Percentiles rank a stretch among this genome's conserved stretches.
Evolutionary conservation across 2,888 invertebrate genomes (phyloP).

Genomic region (Romanomermis culicivorax): DNA sequence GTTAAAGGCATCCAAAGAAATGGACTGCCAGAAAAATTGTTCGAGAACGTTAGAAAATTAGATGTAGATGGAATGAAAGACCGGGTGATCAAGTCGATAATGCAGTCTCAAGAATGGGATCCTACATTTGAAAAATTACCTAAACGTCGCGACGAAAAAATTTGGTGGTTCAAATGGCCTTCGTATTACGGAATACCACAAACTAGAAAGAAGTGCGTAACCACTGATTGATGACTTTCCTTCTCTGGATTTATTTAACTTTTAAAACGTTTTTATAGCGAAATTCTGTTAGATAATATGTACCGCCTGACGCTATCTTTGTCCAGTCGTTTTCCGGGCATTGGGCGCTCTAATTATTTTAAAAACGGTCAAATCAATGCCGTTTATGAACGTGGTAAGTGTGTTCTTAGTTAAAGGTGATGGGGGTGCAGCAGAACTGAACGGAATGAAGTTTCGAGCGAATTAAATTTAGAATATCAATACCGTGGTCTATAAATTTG

Average conservation of each 20-base stretch:
- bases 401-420: too few relatives aligned
- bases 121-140: conserved; percentile 55
- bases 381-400: neutral
- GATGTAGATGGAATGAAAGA: conserved; percentile 16
- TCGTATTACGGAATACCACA: conserved; percentile 52
- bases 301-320: conserved; percentile 18
- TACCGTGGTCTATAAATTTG: too few relatives aligned
- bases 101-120: conserved; percentile 38
- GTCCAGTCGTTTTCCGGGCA: neutral
- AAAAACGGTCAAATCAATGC: neutral
- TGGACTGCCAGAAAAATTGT: conserved; percentile 16
- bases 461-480: too few relatives aligned
- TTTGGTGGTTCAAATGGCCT: conserved; percentile 50
- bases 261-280: neutral
- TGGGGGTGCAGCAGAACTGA: too few relatives aligned
- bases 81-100: conserved; percentile 21
- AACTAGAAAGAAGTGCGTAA: conserved; percentile 44
- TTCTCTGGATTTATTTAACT: conserved; percentile 5
- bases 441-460: too few relatives aligned
- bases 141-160: conserved; percentile 44
- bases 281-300: conserved; percentile 14
- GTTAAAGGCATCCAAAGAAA: neutral
- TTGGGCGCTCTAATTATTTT: neutral
- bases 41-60: conserved; percentile 17
- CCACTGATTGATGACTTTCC: conserved; percentile 9